Evolutionary conservation across 2,797 vertebrate species (phyloP).

Genomic region (Danio choprae): DNA sequence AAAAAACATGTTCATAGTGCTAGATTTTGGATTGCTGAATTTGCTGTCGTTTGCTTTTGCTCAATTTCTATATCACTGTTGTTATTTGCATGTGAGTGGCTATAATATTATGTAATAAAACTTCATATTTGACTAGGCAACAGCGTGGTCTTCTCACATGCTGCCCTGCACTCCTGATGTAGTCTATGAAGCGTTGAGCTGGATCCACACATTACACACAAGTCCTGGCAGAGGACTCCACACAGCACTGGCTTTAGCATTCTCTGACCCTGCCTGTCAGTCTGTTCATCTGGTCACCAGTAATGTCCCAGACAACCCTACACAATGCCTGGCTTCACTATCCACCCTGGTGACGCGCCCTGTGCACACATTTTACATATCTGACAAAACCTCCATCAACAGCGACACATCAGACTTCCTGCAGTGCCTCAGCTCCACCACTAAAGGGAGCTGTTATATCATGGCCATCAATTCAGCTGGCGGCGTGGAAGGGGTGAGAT

Average conservation of each 20-base stretch:
- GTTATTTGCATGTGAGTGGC: too few species aligned
- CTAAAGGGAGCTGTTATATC: slow-evolving; percentile 72
- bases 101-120: not conserved
- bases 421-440: slow-evolving; percentile 66
- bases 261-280: slow-evolving; percentile 72
- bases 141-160: slow-evolving; percentile 71
- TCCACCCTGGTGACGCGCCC: slow-evolving; percentile 61
- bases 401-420: slow-evolving; percentile 59
- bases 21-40: too few species aligned
- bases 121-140: slow-evolving; percentile 59
- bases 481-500: not conserved
- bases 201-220: slow-evolving; percentile 74
- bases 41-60: too few species aligned
- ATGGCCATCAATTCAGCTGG: slow-evolving; percentile 51
- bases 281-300: slow-evolving; percentile 70
- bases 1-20: too few species aligned
- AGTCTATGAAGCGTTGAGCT: slow-evolving; percentile 71
- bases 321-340: slow-evolving; percentile 63
- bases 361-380: slow-evolving; percentile 70
- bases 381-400: slow-evolving; percentile 55
- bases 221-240: slow-evolving; percentile 70
- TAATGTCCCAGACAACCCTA: slow-evolving; percentile 64
- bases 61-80: too few species aligned
- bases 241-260: slow-evolving; percentile 65
- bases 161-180: slow-evolving; percentile 71